phyloP scores from a whole-genome alignment of 2,888 invertebrate genomes.

The Stenodema calcarata region DNA sequence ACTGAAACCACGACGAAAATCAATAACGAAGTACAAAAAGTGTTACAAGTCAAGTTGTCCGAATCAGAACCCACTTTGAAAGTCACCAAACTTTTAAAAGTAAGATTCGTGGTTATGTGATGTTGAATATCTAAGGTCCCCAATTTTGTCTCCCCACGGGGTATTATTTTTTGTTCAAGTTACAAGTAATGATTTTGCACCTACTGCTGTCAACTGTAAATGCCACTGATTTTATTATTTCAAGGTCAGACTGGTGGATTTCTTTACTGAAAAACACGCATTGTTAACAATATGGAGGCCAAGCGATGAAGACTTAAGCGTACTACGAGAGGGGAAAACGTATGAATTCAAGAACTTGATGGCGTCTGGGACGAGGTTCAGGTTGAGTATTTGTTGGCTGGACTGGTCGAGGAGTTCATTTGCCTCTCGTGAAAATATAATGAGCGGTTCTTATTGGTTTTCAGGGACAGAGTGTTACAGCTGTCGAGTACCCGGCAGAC shows the following conservation, averaged over 20 bases:
- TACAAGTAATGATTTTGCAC: too few relatives aligned
- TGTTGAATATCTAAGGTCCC: neutral
- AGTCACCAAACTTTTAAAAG: constrained; percentile 54
- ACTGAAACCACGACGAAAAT: constrained; percentile 50
- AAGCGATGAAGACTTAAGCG: constrained; percentile 66
- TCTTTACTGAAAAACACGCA: constrained; percentile 57
- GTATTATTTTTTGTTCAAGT: neutral
- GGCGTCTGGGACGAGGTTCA: constrained; percentile 54
- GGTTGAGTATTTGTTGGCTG: too few relatives aligned
- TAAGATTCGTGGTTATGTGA: constrained; percentile 8
- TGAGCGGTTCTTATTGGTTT: neutral
- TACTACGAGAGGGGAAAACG: constrained; percentile 68
- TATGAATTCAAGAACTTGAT: constrained; percentile 63
- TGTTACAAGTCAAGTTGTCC: constrained; percentile 46
- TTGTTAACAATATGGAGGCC: constrained; percentile 77
- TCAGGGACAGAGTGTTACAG: constrained; percentile 51
- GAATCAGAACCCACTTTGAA: constrained; percentile 50
- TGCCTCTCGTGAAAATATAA: too few relatives aligned
- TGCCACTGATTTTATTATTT: neutral
- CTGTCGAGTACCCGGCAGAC: constrained; percentile 47
- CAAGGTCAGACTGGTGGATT: constrained; percentile 49
- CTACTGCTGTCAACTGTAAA: neutral
- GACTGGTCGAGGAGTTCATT: too few relatives aligned
- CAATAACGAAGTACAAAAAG: constrained; percentile 51
- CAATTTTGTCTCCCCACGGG: neutral